A percentile compares a stretch with the other conserved stretches of the same genome.
These are phyloP conservation scores for Syncerus caffer DNA, from an alignment of 2,797 vertebrate genomes.

Conservation along the genomic window DNA sequence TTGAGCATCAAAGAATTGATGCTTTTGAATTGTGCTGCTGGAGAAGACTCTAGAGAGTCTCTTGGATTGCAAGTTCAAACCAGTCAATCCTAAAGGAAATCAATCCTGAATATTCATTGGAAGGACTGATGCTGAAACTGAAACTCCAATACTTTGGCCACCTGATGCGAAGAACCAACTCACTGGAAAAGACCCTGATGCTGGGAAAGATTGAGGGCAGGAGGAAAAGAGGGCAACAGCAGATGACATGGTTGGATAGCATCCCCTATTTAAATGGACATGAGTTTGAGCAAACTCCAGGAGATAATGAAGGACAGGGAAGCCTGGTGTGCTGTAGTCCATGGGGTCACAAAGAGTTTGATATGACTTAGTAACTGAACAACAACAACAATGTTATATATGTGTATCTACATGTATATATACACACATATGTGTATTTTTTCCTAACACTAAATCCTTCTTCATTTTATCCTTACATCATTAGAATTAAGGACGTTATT, in stretches of 20 bases:
- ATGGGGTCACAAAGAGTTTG: not conserved
- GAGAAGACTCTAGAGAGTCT: not conserved
- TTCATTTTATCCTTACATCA: not conserved
- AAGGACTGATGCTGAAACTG: not conserved
- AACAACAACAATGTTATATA: not conserved
- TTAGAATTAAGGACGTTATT: not conserved
- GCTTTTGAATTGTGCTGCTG: not conserved
- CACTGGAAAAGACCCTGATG: not conserved
- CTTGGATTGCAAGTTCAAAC: not conserved
- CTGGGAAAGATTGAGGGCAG: not conserved
- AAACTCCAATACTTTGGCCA: not conserved
- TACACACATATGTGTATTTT: not conserved
- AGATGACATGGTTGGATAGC: not conserved
- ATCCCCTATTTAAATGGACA: not conserved
- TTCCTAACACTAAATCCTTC: not conserved
- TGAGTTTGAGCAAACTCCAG: not conserved
- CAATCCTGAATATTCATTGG: not conserved
- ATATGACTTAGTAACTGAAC: not conserved
- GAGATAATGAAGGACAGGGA: not conserved
- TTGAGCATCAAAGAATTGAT: not conserved
- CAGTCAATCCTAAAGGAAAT: not conserved
- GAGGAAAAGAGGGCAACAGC: not conserved
- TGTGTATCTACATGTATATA: not conserved
- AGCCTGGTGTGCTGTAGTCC: not conserved
- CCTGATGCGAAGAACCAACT: not conserved